phyloP scores from a whole-genome alignment of 2,888 invertebrate species.

The Diplazon laetatorius region DNA sequence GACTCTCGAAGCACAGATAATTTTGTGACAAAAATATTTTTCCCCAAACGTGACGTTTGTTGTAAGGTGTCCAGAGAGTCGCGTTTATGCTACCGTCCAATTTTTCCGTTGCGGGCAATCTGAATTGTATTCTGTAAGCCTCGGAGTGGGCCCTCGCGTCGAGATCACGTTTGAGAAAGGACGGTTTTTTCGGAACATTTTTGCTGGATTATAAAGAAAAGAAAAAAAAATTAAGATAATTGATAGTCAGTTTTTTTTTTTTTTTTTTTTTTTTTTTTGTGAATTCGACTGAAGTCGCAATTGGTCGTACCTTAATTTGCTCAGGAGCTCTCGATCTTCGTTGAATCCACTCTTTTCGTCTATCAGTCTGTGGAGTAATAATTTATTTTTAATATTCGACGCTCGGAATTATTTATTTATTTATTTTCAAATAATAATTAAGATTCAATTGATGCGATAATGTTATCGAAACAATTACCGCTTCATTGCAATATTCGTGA shows the following conservation, averaged over 20 bases:
- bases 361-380: slow-evolving; percentile 86
- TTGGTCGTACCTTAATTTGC: slow-evolving; percentile 88
- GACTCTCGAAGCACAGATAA: slow-evolving; percentile 97
- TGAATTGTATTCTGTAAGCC: slow-evolving; percentile 92
- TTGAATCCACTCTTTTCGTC: slow-evolving; percentile 96
- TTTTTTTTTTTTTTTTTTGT: not conserved
- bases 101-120: slow-evolving; percentile 94
- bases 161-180: slow-evolving; percentile 96
- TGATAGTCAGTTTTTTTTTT: too few species aligned
- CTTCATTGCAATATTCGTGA: slow-evolving; percentile 98
- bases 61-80: slow-evolving; percentile 97
- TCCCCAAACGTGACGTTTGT: slow-evolving; percentile 94
- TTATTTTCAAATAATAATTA: too few species aligned
- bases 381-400: not conserved
- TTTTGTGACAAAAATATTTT: slow-evolving; percentile 95
- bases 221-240: not conserved
- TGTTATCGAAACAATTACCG: slow-evolving; percentile 84
- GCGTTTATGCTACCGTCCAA: slow-evolving; percentile 97
- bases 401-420: too few species aligned
- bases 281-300: too few species aligned
- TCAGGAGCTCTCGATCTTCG: slow-evolving; percentile 93
- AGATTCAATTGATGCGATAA: slow-evolving; percentile 63
- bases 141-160: slow-evolving; percentile 98
- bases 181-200: slow-evolving; percentile 94
- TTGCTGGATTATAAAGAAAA: slow-evolving; percentile 85